Conservation (phyloP, 35 echinoderm and acorn worm genomes). For the Ophioderma brevispina region DNA sequence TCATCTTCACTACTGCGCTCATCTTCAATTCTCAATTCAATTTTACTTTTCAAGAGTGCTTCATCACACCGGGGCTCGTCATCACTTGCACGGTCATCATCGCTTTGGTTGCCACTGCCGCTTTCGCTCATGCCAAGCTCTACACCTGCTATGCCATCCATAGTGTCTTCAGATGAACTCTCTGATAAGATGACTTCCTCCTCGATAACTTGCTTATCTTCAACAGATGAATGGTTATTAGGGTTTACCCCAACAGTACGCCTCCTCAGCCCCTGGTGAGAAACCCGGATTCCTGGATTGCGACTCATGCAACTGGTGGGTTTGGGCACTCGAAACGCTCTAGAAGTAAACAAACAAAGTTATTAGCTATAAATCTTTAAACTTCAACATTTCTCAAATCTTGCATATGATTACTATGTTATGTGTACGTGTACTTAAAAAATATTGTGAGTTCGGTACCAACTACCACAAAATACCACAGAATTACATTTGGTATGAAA, state of each 20-base stretch:
- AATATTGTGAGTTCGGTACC: too few species aligned
- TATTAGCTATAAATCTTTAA: too few species aligned
- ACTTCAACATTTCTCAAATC: too few species aligned
- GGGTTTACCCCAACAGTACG: not conserved
- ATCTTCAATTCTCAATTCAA: not conserved
- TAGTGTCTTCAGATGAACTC: not conserved
- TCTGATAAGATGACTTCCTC: not conserved
- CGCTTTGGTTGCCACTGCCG: not conserved
- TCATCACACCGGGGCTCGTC: not conserved
- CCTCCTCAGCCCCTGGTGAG: not conserved
- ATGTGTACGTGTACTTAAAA: too few species aligned
- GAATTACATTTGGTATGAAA: too few species aligned
- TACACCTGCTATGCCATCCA: not conserved
- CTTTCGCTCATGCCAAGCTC: not conserved
- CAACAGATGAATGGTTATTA: not conserved
- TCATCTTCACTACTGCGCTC: not conserved
- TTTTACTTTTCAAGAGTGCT: not conserved
- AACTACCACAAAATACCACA: too few species aligned
- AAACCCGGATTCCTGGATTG: not conserved
- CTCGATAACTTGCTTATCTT: not conserved
- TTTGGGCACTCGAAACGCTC: not conserved
- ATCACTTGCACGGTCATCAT: not conserved
- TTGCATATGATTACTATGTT: too few species aligned
- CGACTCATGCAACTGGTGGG: not conserved
- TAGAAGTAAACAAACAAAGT: too few species aligned